Evolutionary conservation across 1,140 invertebrate species (phyloP).

Genomic region (Ditylenchus dipsaci): DNA sequence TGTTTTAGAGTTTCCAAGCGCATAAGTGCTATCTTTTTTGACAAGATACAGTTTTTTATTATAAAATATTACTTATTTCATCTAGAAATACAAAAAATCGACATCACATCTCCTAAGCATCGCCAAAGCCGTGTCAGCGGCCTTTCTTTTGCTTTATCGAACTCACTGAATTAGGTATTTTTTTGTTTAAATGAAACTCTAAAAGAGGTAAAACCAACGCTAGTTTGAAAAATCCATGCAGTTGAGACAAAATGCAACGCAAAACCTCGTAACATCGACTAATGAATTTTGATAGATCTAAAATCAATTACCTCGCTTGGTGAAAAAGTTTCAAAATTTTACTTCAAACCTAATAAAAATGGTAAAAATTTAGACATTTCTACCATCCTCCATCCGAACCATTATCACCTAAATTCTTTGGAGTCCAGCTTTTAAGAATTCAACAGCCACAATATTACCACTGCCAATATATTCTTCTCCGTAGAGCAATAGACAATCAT

Average conservation of each 20-base stretch:
- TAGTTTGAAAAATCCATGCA: slow-evolving; percentile 64
- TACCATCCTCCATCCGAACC: slow-evolving; percentile 21
- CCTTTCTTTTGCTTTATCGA: not conserved
- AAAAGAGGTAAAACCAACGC: slow-evolving; percentile 25
- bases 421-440: not conserved
- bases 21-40: slow-evolving; percentile 6
- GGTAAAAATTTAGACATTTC: slow-evolving; percentile 37
- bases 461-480: slow-evolving; percentile 27
- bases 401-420: slow-evolving; percentile 4
- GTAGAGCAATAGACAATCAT: slow-evolving; percentile 30
- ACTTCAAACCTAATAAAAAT: slow-evolving; percentile 47
- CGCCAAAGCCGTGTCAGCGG: slow-evolving; percentile 5
- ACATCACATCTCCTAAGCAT: slow-evolving; percentile 31
- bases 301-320: not conserved
- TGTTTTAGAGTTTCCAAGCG: slow-evolving; percentile 18
- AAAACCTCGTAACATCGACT: slow-evolving; percentile 68
- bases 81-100: slow-evolving; percentile 43
- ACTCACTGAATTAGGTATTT: slow-evolving; percentile 5
- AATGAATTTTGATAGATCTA: slow-evolving; percentile 67
- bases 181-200: slow-evolving; percentile 1
- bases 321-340: not conserved
- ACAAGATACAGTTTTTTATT: no score
- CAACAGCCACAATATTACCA: not conserved
- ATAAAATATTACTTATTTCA: slow-evolving; percentile 63
- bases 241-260: slow-evolving; percentile 67